A percentile compares a stretch with the other conserved stretches of the same genome.
phyloP scores from a whole-genome alignment of 2,113 vertebrate species.

The Benitochromis conjunctus region DNA sequence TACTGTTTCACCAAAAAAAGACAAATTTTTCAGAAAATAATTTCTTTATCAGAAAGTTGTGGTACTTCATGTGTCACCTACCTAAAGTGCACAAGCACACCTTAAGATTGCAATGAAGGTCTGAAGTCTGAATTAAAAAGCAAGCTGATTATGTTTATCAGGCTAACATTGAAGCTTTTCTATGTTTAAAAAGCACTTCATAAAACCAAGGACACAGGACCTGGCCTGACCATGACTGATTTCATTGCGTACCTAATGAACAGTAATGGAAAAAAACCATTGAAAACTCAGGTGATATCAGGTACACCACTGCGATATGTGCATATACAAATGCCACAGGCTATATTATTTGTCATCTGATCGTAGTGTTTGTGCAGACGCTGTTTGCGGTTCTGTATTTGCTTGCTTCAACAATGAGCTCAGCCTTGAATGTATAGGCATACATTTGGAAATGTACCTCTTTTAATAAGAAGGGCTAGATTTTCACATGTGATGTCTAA shows the following conservation, averaged over 20 bases:
- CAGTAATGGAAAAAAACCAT: not conserved
- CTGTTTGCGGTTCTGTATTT: constrained; percentile 1
- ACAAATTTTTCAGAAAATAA: not conserved
- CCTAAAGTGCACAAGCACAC: not conserved
- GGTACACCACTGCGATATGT: not conserved
- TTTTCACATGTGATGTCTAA: not conserved
- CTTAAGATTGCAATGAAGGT: not conserved
- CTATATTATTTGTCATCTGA: not conserved
- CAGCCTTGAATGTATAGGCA: not conserved
- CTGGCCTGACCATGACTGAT: not conserved
- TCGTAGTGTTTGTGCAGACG: not conserved
- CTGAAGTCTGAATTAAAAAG: not conserved
- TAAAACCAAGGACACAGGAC: not conserved
- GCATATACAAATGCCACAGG: not conserved
- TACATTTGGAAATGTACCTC: not conserved
- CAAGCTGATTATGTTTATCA: not conserved
- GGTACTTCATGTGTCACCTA: not conserved
- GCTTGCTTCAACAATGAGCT: not conserved
- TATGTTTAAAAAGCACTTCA: not conserved
- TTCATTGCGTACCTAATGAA: not conserved
- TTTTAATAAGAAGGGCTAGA: not conserved
- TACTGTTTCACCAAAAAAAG: not conserved
- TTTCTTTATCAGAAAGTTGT: not conserved
- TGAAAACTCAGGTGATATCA: not conserved
- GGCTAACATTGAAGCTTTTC: not conserved